Conservation (phyloP, 2,888 invertebrate species). For the Cantharis lateralis region DNA sequence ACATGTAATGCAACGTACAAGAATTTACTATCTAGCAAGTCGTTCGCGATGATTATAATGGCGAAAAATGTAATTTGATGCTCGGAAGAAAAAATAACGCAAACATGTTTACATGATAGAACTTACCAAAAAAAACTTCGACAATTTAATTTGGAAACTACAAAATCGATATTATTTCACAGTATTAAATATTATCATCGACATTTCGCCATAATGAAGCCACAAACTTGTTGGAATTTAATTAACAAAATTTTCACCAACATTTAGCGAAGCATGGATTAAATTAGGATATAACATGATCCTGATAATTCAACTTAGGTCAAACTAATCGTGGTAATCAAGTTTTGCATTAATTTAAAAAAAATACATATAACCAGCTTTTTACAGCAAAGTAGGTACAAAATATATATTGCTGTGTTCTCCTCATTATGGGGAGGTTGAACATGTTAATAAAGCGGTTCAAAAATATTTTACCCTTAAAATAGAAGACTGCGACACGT, state of each 20-base stretch:
- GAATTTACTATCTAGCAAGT: neutral
- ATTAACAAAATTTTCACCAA: neutral
- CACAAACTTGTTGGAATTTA: neutral
- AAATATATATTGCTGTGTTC: too few species aligned
- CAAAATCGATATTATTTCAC: neutral
- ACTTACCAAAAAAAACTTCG: too few species aligned
- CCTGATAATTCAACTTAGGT: neutral
- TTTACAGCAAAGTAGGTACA: too few species aligned
- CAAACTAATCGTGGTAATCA: neutral
- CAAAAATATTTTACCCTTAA: constrained; percentile 14
- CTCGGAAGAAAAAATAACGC: too few species aligned
- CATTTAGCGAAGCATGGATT: neutral
- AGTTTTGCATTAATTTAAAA: neutral
- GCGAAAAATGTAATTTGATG: too few species aligned
- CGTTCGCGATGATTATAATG: too few species aligned
- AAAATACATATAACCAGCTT: too few species aligned
- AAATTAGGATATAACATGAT: neutral
- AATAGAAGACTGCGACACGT: constrained; percentile 19
- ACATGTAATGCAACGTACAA: neutral
- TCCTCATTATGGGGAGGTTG: too few species aligned
- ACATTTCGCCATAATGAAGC: neutral
- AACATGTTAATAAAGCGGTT: too few species aligned
- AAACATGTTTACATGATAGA: neutral
- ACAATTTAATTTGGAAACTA: neutral
- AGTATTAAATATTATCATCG: neutral